Conservation (phyloP, 2,113 vertebrate genomes). For the Peromyscus maniculatus region DNA sequence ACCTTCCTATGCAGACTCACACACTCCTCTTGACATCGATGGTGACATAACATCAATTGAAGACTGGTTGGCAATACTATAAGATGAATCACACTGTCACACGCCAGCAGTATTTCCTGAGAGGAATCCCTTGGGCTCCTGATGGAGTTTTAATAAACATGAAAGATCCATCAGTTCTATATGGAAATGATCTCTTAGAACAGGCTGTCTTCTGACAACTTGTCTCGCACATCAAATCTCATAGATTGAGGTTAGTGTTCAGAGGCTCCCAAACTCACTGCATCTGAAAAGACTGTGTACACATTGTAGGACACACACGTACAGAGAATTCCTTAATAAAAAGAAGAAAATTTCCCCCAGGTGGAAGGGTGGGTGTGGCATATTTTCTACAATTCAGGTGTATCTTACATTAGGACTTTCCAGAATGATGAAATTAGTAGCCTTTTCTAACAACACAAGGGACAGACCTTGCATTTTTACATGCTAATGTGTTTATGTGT, state of each 20-base stretch:
- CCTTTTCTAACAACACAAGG: neutral
- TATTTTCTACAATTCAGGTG: neutral
- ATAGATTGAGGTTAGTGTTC: neutral
- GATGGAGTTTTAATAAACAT: too few relatives aligned
- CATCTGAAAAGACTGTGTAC: neutral
- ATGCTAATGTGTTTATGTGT: neutral
- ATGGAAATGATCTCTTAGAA: neutral
- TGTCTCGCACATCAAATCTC: neutral
- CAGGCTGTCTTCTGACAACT: neutral
- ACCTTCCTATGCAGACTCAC: neutral
- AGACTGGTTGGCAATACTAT: neutral
- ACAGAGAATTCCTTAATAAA: neutral
- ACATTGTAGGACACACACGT: neutral
- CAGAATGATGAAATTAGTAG: neutral
- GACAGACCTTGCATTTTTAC: neutral
- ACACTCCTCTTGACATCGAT: too few relatives aligned
- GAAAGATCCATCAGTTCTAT: too few relatives aligned
- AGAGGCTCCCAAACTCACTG: neutral
- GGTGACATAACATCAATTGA: neutral
- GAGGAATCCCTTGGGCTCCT: neutral
- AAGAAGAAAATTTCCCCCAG: neutral
- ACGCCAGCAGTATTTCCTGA: neutral
- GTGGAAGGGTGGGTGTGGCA: neutral
- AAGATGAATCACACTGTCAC: neutral
- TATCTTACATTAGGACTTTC: neutral